These are phyloP conservation scores for Sciurus vulgaris DNA, from an alignment of 2,797 vertebrate genomes.

Conservation along the genomic window DNA sequence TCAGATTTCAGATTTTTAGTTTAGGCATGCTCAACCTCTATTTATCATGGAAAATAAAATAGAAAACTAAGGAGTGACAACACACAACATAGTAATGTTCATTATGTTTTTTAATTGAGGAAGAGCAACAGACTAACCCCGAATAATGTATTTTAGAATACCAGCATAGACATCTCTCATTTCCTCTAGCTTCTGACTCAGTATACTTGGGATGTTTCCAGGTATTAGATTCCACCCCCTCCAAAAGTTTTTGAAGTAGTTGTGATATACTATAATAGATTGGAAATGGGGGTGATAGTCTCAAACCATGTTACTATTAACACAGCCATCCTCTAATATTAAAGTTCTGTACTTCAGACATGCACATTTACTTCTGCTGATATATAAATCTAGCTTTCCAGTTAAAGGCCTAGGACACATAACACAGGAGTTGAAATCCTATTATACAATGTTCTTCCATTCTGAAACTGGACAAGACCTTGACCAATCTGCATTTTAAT, in stretches of 20 bases:
- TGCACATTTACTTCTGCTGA: neutral
- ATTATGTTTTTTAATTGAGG: slow-evolving; percentile 8
- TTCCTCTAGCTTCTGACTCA: slow-evolving; percentile 1
- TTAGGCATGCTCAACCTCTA: neutral
- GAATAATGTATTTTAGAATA: slow-evolving; percentile 24
- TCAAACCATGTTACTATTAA: neutral
- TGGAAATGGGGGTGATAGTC: neutral
- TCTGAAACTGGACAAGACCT: neutral
- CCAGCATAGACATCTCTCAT: neutral
- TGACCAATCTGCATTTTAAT: neutral
- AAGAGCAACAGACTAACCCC: neutral
- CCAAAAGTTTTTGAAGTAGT: slow-evolving; percentile 33
- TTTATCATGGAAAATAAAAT: slow-evolving; percentile 34
- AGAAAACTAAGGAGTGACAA: slow-evolving; percentile 9
- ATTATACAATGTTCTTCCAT: neutral
- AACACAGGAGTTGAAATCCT: neutral
- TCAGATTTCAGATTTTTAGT: neutral
- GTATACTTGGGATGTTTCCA: neutral
- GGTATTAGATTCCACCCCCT: neutral
- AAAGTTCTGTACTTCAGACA: neutral
- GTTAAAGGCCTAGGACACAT: neutral
- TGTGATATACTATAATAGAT: neutral
- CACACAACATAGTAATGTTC: neutral
- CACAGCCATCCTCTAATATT: neutral
- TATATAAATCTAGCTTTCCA: neutral